A percentile compares a stretch with the other conserved stretches of the same genome.
Evolutionary conservation across 2,888 invertebrate species (phyloP).

Genomic region (Pristionchus mayeri): DNA sequence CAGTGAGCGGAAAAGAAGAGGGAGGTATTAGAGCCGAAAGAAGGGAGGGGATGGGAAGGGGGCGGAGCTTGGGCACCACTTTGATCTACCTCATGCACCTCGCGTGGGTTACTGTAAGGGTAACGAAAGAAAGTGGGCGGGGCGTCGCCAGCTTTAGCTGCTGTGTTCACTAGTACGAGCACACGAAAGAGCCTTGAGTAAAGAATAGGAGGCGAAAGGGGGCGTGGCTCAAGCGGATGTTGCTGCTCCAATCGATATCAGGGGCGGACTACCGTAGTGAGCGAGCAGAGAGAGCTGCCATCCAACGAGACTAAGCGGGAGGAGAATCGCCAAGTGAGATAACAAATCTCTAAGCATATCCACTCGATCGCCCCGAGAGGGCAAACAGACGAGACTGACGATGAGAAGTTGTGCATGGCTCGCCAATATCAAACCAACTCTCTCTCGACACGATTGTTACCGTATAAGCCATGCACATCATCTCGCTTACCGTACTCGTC

Average conservation of each 20-base stretch:
- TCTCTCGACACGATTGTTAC: conserved; percentile 15
- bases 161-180: conserved; percentile 18
- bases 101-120: conserved; percentile 20
- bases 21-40: conserved; percentile 6
- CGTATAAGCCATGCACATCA: conserved; percentile 29
- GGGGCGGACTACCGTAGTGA: neutral
- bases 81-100: neutral
- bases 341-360: conserved; percentile 17
- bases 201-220: conserved; percentile 32
- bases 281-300: neutral
- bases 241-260: neutral
- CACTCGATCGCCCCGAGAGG: neutral
- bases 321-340: neutral
- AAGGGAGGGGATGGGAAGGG: neutral
- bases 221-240: neutral
- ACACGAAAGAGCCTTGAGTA: neutral
- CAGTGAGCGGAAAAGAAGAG: neutral
- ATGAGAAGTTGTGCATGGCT: neutral
- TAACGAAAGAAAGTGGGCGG: neutral
- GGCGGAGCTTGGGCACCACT: neutral
- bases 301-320: neutral
- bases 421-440: no score
- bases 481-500: neutral
- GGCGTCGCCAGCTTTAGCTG: neutral
- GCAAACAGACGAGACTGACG: neutral